Base-by-base conservation (phyloP, 1,140 invertebrate genomes). In the Diorhabda carinulata region DNA sequence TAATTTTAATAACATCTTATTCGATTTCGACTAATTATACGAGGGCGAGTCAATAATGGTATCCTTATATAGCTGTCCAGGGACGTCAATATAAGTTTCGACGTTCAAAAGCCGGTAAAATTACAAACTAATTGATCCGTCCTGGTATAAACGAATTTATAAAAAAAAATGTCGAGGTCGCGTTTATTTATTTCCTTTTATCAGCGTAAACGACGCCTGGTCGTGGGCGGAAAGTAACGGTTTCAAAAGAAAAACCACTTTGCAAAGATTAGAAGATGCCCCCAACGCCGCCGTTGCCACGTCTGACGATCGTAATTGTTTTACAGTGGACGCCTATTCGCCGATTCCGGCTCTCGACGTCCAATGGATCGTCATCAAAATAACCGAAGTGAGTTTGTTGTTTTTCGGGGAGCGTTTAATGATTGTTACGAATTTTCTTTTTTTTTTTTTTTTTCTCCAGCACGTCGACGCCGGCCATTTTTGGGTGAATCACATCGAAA, bases 401-500 rank as follows among this genome's bases (percentile, higher is more conserved):
- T 57, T 66, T 25, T 42, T 58, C n/a, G 3, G 5, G 43, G 25
- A 1, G 1, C 25, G 25, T 25, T 25, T 25, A n/a, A 4, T 25
- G 9, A 61, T 63, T 6, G 57, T 2, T 64, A 61, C 3, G n/a
- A 44, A 7, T 40, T 62, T 2, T 10, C 4, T 68, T 52, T 25
- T 57, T 5, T 60, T 10, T 42, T 2, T 60, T 45, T 70, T 61
- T 67, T 47, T 40, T 67, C 70, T 76, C 6, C 73, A 89, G 86
- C 65, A 83, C 1, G 77, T 84, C 4, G 83, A 85, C 74, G 84
- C 88, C 2, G 83, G 84, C 62, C 83, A 86, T 73, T 91, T 91
- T 77, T 91, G 85, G 85, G 86, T 81, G 84, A 85, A 57, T 79
- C 85, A 63, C 79, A 81, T 61, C 57, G 78, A 82, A 8, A 79